A percentile compares a stretch with the other conserved stretches of the same genome.
phyloP scores from a whole-genome alignment of 2,797 vertebrate species.

The Otolemur crassicaudatus region DNA sequence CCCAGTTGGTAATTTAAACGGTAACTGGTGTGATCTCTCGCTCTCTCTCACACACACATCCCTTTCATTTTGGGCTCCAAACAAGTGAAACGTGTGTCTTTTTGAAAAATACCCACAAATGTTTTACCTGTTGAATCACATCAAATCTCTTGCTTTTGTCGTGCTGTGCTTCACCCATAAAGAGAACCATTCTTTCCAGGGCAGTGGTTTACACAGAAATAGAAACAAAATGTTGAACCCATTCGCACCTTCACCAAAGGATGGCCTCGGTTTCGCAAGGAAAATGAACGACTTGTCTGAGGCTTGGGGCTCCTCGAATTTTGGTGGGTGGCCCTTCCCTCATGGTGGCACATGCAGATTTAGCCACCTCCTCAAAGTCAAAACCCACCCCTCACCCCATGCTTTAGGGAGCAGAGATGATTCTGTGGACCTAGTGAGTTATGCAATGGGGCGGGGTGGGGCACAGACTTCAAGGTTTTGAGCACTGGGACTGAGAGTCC shows the following conservation, averaged over 20 bases:
- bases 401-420: neutral
- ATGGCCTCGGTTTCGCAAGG: no score
- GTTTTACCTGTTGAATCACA: neutral
- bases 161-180: neutral
- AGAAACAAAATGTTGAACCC: neutral
- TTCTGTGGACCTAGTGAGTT: no score
- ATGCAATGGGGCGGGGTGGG: neutral
- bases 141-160: neutral
- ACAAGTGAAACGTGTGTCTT: neutral
- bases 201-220: neutral
- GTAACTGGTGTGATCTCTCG: neutral
- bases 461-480: neutral
- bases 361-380: neutral
- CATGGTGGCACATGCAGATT: accelerated
- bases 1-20: neutral
- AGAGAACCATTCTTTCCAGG: neutral
- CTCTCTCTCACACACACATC: no score
- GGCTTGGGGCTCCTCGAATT: accelerated
- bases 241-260: neutral
- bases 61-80: neutral
- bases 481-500: no score
- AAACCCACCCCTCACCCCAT: accelerated
- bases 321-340: neutral
- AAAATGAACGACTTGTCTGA: accelerated
- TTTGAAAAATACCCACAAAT: neutral